Base-by-base conservation (phyloP, 2,797 vertebrate genomes). In the Aulostomus chinensis region DNA sequence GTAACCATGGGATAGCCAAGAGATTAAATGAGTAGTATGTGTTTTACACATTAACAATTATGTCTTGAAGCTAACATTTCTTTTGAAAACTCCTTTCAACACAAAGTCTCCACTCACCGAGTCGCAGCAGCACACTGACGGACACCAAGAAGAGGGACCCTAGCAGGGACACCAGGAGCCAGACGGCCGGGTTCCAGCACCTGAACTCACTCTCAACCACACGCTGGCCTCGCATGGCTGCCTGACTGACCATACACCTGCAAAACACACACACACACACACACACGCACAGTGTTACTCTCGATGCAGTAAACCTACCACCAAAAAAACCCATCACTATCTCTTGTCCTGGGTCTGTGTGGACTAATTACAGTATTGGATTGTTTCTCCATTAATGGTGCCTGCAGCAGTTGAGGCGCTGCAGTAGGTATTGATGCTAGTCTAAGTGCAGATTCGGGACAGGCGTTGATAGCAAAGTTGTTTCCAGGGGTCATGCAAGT, bases 211-310 rank as follows among this genome's bases (percentile, higher is more conserved):
- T 70, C 64, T 78, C 77, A 58, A 55, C 70, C 49, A 64, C 60
- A 39, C 86, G 78, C 69, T 86, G 87, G 35, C 56, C 69, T 76
- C 70, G 73, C 92, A 92, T 92, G 85, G 83, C 83, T 84, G 77
- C 76, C 72, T 66, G 75, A 75, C 67, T 63, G 50, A 73, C 72
- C 66, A 75, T 81, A 65, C 35, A 58, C 60, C 81, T 81, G 68
- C 18, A 81, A 83, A 59, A 66, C 68, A 84, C 35, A 76, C 46
- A 73, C 31, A 22, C 61, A 66, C 68, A 84, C 35, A 76, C 46
- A 73, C 31, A 22, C 13, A 31, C 5, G 50, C 18, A 58, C 17
- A 13, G 31, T 12, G 2, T 2, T n/a, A n/a, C 30, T 14, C 6
- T 10, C n/a, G 3, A 22, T n/a, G 7, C 2, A 39, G 4, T 4